A percentile compares a stretch with the other conserved stretches of the same genome.
Conservation (phyloP, 2,113 vertebrate species). For the Oceanodroma tethys region DNA sequence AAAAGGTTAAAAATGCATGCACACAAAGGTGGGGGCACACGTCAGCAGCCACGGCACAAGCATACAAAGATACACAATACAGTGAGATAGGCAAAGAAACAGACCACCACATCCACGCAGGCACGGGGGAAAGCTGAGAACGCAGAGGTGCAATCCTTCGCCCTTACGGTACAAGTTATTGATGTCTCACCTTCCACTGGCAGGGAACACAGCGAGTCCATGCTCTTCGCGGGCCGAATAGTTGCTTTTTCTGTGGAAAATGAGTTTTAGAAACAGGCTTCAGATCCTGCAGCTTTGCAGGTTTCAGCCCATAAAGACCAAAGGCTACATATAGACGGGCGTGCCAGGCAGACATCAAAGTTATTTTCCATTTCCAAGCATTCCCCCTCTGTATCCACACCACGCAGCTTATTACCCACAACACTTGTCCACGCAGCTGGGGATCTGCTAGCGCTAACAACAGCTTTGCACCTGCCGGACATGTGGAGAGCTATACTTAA, state of each 20-base stretch:
- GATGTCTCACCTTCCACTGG: conserved; percentile 85
- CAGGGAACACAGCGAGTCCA: conserved; percentile 94
- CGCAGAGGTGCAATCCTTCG: background rate
- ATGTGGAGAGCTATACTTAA: conserved; percentile 55
- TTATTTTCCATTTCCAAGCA: conserved; percentile 15
- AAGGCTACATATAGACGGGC: background rate
- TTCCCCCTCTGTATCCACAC: background rate
- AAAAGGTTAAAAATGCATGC: background rate
- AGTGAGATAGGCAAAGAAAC: background rate
- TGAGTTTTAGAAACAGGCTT: conserved; percentile 1
- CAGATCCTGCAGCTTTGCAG: background rate
- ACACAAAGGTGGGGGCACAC: background rate
- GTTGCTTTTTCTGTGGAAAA: conserved; percentile 86
- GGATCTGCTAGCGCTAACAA: conserved; percentile 27
- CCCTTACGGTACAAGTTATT: background rate
- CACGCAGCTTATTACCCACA: background rate
- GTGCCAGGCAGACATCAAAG: background rate
- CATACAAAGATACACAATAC: accelerated
- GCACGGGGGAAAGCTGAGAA: background rate
- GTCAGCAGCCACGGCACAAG: background rate
- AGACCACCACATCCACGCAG: background rate
- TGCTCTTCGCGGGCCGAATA: conserved; percentile 93
- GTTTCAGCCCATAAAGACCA: background rate
- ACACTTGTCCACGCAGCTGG: conserved; percentile 47
- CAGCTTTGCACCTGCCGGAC: conserved; percentile 55